phyloP scores from a whole-genome alignment of 2,113 vertebrate genomes.

The Dolichotis patagonum region DNA sequence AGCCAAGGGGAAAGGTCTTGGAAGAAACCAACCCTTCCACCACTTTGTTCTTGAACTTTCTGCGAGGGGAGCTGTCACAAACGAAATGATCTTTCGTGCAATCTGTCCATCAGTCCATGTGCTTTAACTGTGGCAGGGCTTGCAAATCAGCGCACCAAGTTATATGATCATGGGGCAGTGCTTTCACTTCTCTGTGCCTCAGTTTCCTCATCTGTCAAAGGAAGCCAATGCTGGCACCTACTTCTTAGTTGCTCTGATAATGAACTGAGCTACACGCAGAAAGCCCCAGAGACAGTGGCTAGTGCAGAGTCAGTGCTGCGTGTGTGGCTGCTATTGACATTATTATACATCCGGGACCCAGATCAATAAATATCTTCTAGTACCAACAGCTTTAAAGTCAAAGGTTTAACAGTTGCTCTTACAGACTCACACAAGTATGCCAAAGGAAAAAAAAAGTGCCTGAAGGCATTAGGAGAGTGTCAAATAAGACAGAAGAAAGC shows the following conservation, averaged over 20 bases:
- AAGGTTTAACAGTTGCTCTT: background rate
- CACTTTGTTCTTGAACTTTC: background rate
- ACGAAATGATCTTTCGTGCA: background rate
- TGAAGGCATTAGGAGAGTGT: background rate
- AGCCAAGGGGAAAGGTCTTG: background rate
- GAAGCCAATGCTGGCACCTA: background rate
- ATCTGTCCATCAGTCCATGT: fast-evolving
- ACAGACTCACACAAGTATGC: background rate
- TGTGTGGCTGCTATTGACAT: background rate
- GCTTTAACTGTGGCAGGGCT: background rate
- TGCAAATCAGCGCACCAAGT: background rate
- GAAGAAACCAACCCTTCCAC: background rate
- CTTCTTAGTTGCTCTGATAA: background rate
- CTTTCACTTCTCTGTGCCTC: background rate
- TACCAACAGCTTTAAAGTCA: background rate
- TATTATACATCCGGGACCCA: background rate
- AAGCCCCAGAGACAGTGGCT: background rate
- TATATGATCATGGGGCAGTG: background rate
- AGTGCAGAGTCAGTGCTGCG: fast-evolving
- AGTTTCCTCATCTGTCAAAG: background rate
- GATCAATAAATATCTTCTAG: background rate
- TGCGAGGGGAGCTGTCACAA: background rate
- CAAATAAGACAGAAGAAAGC: background rate
- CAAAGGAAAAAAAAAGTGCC: too few relatives aligned
- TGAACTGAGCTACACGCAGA: background rate